Evolutionary conservation across 1,140 invertebrate genomes (phyloP), one percentile per base, ranked within the genome.

Genomic region (Telenomus remus): DNA sequence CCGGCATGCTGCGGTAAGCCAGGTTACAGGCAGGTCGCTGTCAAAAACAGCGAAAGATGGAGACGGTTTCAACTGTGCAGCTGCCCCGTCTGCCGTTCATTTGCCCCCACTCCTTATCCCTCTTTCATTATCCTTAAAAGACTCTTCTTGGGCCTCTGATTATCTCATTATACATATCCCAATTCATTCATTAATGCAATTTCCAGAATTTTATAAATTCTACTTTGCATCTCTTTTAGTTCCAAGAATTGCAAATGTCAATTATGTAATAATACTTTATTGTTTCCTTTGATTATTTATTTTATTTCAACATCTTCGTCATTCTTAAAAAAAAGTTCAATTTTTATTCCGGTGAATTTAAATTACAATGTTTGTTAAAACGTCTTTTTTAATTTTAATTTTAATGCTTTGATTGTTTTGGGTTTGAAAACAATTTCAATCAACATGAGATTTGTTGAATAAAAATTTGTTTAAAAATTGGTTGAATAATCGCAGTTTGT

Each of bases 41-140:
- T 73, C 70, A 65, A 73, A 65, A 65, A 48, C 61, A 54, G 42
- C 55, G 48, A 35, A 59, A 72, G 39, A 72, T 55, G 60, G 60
- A 64, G 60, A 72, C 54, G 63, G 56, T 61, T 64, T 35, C 48
- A 46, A 66, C 43, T 47, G 11, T 56, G 71, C 71, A 75, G 71
- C 71, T 75, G 71, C 64, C 60, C 16, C 60, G 60, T 65, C 55
- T 65, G 60, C 50, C 46, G 65, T 70, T 65, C 64, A 59, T 63
- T 57, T 59, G 48, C 50, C 56, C 65, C 65, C 60, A 61, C 65
- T 50, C 54, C 15, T 19, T n/a, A n/a, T 14, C 15, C 19, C 53
- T 59, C 66, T 60, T 59, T 77, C 68, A 68, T 72, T 77, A 77
- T 66, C 63, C 68, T 61, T 71, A 68, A 72, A 61, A 68, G 68